Percentiles rank a stretch among this genome's conserved stretches.
phyloP scores from a whole-genome alignment of 2,113 vertebrate species.

The Odontophorus gujanensis region DNA sequence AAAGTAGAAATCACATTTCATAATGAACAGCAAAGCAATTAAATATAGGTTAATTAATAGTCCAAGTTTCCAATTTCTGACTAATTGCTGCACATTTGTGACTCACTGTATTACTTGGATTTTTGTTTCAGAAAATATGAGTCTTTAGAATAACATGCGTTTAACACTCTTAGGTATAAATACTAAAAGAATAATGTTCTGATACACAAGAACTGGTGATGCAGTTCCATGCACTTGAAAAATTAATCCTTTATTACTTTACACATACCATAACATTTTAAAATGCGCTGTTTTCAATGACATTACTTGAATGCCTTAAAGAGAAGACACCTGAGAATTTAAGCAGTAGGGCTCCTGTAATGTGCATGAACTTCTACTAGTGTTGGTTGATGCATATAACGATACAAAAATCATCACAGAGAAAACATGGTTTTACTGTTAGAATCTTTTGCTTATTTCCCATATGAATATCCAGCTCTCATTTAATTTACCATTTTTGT shows the following conservation, averaged over 20 bases:
- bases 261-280: neutral
- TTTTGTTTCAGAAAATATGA: neutral
- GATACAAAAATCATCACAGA: neutral
- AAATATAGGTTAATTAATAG: neutral
- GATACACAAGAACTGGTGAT: neutral
- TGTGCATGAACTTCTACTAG: neutral
- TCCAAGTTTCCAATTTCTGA: neutral
- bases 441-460: neutral
- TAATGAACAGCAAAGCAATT: neutral
- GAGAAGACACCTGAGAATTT: neutral
- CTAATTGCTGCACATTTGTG: neutral
- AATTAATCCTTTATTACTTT: neutral
- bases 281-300: neutral
- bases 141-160: neutral
- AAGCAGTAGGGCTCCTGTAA: neutral
- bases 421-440: neutral
- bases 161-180: neutral
- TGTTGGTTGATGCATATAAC: neutral
- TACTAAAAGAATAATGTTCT: neutral
- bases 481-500: neutral
- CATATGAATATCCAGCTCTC: neutral
- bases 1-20: neutral
- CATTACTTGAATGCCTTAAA: neutral
- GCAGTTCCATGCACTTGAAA: neutral
- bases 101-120: neutral